Conservation (phyloP, 2,113 vertebrate species). For the Anguilla rostrata region DNA sequence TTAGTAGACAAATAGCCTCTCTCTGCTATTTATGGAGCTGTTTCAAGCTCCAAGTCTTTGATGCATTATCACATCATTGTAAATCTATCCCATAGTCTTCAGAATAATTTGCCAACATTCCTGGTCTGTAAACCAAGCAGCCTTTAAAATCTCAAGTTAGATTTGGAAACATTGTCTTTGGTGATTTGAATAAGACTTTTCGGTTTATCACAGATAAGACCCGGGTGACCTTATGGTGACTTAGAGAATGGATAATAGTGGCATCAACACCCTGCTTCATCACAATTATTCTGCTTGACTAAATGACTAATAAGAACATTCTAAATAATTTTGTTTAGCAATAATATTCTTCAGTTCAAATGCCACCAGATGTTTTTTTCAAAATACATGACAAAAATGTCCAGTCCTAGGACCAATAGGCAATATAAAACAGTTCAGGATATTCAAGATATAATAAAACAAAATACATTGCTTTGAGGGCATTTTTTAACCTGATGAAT, state of each 20-base stretch:
- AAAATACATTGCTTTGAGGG: slow-evolving; percentile 39
- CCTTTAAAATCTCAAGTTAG: not conserved
- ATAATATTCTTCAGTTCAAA: not conserved
- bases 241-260: too few species aligned
- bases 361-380: not conserved
- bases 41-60: not conserved
- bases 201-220: not conserved
- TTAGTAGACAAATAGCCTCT: not conserved
- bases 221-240: not conserved
- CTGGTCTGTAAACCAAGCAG: not conserved
- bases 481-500: not conserved
- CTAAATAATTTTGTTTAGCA: not conserved
- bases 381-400: slow-evolving; percentile 52
- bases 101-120: not conserved
- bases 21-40: not conserved
- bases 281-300: not conserved
- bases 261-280: too few species aligned
- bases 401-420: slow-evolving; percentile 30
- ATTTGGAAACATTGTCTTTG: not conserved
- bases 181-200: not conserved
- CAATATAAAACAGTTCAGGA: slow-evolving; percentile 29
- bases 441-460: slow-evolving; percentile 48
- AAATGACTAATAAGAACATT: too few species aligned
- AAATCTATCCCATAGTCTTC: not conserved
- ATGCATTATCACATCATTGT: not conserved